These are phyloP conservation scores for Cossypha polioptera DNA, from an alignment of 2,797 vertebrate genomes.

Conservation along the genomic window DNA sequence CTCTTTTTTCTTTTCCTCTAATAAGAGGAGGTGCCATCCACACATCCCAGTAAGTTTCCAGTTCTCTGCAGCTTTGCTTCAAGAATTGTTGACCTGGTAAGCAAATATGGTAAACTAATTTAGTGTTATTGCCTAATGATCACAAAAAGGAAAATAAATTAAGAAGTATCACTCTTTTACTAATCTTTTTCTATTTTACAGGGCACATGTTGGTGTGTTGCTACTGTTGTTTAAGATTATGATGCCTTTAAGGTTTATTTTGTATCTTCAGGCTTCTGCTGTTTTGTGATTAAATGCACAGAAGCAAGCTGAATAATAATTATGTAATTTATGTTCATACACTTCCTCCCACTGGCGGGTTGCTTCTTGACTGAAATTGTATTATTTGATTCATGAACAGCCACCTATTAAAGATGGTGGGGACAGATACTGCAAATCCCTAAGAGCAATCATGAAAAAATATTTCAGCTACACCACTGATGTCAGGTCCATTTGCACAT, in stretches of 20 bases:
- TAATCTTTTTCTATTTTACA: background rate
- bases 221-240: background rate
- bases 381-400: conserved; percentile 42
- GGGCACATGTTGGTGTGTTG: background rate
- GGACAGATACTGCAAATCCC: conserved; percentile 38
- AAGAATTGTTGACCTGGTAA: background rate
- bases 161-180: background rate
- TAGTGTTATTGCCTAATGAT: background rate
- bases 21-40: background rate
- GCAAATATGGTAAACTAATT: background rate
- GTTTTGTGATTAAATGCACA: conserved; percentile 35
- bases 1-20: background rate
- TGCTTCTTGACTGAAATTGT: conserved; percentile 39
- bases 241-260: conserved; percentile 27
- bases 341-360: conserved; percentile 30
- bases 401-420: background rate
- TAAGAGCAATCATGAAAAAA: background rate
- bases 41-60: background rate
- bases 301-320: conserved; percentile 51
- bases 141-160: background rate
- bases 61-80: background rate
- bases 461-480: conserved; percentile 7
- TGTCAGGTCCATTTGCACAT: conserved; percentile 47
- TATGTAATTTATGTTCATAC: conserved; percentile 28
- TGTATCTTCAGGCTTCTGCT: conserved; percentile 9